Evolutionary conservation across 1,140 invertebrate species (phyloP).

Genomic region (Sweltsa coloradensis): DNA sequence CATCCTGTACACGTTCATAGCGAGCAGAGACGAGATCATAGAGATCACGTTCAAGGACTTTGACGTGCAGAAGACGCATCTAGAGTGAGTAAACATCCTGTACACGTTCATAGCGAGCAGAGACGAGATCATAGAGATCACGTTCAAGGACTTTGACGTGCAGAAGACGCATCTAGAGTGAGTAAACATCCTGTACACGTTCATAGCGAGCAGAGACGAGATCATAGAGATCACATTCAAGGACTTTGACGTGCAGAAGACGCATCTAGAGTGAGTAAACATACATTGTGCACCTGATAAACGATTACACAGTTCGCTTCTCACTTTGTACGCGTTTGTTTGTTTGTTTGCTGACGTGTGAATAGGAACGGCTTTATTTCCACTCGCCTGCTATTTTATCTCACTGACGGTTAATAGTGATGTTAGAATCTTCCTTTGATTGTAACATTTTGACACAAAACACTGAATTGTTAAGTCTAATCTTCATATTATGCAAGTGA

Average conservation of each 20-base stretch:
- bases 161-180: constrained; percentile 45
- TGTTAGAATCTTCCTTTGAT: too few species aligned
- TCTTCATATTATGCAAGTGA: too few species aligned
- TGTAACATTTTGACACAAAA: too few species aligned
- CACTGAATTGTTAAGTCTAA: too few species aligned
- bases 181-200: constrained; percentile 78
- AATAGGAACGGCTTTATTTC: too few species aligned
- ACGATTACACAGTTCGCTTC: too few species aligned
- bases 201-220: constrained; percentile 59
- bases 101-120: constrained; percentile 68
- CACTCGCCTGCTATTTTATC: too few species aligned
- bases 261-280: constrained; percentile 49
- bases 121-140: constrained; percentile 68
- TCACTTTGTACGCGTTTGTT: too few species aligned
- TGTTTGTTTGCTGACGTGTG: too few species aligned
- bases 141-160: constrained; percentile 67
- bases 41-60: constrained; percentile 71
- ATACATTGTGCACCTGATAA: too few species aligned
- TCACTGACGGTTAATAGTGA: too few species aligned
- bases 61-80: constrained; percentile 46
- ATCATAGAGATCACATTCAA: constrained; percentile 71
- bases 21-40: constrained; percentile 61
- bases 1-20: constrained; percentile 78
- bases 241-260: constrained; percentile 59
- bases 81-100: constrained; percentile 63